These are phyloP conservation scores for Tiliqua scincoides DNA, from an alignment of 2,113 vertebrate species.

Conservation along the genomic window DNA sequence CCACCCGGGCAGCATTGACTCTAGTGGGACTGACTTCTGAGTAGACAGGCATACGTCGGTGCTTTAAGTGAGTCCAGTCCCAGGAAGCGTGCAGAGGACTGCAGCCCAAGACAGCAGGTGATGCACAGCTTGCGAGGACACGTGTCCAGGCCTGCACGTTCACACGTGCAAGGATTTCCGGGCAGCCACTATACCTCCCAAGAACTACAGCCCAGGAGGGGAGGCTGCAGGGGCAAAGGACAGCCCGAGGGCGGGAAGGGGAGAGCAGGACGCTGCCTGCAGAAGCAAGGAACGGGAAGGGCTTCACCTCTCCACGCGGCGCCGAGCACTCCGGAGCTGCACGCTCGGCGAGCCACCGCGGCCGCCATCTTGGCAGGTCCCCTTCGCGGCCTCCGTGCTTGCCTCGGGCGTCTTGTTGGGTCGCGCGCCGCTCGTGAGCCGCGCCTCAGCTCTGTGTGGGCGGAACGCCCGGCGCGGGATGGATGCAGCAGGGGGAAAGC, in stretches of 20 bases:
- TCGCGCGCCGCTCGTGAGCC: background rate
- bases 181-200: too few relatives aligned
- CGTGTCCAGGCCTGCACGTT: too few relatives aligned
- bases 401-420: fast-evolving
- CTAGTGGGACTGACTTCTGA: too few relatives aligned
- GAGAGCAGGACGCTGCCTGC: background rate
- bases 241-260: background rate
- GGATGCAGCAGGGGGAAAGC: fast-evolving
- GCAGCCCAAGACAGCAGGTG: too few relatives aligned
- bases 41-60: too few relatives aligned
- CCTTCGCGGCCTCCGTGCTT: background rate
- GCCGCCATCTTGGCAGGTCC: constrained; percentile 16
- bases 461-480: too few relatives aligned
- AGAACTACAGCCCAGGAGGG: too few relatives aligned
- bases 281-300: background rate
- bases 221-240: background rate
- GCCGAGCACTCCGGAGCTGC: background rate
- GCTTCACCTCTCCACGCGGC: constrained; percentile 47
- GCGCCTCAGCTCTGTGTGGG: background rate
- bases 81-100: too few relatives aligned
- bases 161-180: too few relatives aligned
- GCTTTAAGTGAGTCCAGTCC: too few relatives aligned
- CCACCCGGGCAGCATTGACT: too few relatives aligned
- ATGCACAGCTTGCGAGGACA: too few relatives aligned
- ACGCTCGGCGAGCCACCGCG: background rate